Evolutionary conservation across 2,113 vertebrate genomes (phyloP).

Genomic region (Regulus satrapa): DNA sequence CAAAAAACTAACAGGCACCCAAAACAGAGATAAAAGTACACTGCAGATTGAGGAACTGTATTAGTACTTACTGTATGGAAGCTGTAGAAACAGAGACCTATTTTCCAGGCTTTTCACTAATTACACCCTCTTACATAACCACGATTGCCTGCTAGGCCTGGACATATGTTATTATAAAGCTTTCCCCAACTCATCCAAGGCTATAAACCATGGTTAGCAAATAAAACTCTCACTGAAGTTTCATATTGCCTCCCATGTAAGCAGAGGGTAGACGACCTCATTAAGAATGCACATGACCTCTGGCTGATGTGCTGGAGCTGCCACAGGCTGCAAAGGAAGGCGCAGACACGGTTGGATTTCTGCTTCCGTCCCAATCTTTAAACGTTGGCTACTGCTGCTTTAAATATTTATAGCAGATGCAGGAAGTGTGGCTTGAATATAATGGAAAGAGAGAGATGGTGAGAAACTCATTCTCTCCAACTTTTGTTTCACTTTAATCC

Average conservation of each 20-base stretch:
- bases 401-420: conserved; percentile 67
- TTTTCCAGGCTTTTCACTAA: background rate
- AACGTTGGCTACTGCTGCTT: conserved; percentile 54
- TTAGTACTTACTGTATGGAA: background rate
- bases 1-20: background rate
- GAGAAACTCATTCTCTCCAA: background rate
- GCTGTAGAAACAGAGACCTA: background rate
- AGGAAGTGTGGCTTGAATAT: conserved; percentile 62
- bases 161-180: background rate
- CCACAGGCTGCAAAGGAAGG: background rate
- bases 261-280: background rate
- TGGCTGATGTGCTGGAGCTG: background rate
- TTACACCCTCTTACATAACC: background rate
- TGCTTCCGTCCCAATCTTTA: conserved; percentile 37
- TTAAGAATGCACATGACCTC: conserved; percentile 39
- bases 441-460: background rate
- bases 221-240: background rate
- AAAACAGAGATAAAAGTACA: background rate
- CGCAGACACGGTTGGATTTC: conserved; percentile 29
- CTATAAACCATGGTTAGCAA: background rate
- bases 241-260: background rate
- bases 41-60: background rate
- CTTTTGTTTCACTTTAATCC: conserved; percentile 48
- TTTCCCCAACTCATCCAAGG: background rate
- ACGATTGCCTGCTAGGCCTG: background rate